Evolutionary conservation across 2,797 vertebrate genomes (phyloP).

Genomic region (Pipistrellus nathusii): DNA sequence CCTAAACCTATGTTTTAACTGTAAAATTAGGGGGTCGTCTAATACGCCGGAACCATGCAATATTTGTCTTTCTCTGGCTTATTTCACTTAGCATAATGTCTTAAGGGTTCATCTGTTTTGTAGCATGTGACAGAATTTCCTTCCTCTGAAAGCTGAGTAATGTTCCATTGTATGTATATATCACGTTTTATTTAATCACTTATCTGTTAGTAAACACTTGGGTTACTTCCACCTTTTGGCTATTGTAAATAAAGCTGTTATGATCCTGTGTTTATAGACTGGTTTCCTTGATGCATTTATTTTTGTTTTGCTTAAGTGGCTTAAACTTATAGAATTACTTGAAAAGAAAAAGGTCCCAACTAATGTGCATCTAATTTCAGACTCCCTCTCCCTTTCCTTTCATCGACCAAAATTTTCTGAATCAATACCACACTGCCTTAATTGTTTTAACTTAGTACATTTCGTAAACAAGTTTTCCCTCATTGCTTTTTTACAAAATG

Average conservation of each 20-base stretch:
- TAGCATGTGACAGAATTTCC: background rate
- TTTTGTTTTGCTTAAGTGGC: background rate
- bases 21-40: no score
- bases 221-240: background rate
- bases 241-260: background rate
- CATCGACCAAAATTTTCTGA: background rate
- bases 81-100: background rate
- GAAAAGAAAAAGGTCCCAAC: background rate
- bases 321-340: background rate
- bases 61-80: background rate
- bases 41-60: background rate
- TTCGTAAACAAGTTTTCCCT: background rate
- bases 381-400: background rate
- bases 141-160: background rate
- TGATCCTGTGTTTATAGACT: background rate
- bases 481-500: constrained; percentile 31
- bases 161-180: background rate
- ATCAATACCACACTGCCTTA: background rate
- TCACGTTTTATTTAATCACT: background rate
- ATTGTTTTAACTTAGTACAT: constrained; percentile 24
- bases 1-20: no score
- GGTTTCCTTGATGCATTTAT: background rate
- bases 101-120: background rate
- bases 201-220: background rate
- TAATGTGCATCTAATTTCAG: constrained; percentile 29